Evolutionary conservation across 2,888 invertebrate species (phyloP), one percentile per base, ranked within the genome.

Genomic region (Norana najaformis): DNA sequence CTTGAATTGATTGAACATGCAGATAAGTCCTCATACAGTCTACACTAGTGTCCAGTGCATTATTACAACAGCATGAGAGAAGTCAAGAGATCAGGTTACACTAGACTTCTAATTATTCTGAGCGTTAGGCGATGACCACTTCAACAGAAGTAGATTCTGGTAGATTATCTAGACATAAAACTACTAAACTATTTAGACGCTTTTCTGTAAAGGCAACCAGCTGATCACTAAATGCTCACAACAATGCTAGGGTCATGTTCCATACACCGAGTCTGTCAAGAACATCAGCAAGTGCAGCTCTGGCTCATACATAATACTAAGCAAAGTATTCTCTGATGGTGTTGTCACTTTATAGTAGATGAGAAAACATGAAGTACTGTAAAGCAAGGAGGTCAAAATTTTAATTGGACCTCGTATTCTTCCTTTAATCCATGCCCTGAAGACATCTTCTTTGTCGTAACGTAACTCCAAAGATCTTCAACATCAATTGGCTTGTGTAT

Each of bases 381-480:
- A n/a, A 69, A n/a, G 1, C 0, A 69, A n/a, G 69, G 69, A 69
- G 69, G n/a, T 69, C n/a, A 69, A n/a, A 69, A 69, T 69, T 13
- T 30, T n/a, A 69, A n/a, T n/a, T n/a, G 69, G 91, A 94, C 94
- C 92, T 93, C 93, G 90, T 93, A 94, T 91, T 94, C 94, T 69
- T 93, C 91, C 90, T 93, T 93, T 35, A 94, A 92, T 13, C 93
- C 93, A 85, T 94, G 93, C 89, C 93, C 92, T 69, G 93, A 93
- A 90, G 93, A 93, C 85, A 92, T 92, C 90, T 94, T 94, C 91
- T 93, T 93, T 90, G 93, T 93, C 90, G 93, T 93, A 53, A 94
- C 94, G 91, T 94, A 94, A 92, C 94, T 94, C 94, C 94, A 94
- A 88, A 94, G 92, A 91, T 94, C 93, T 90, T 94, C 94, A 14